Evolutionary conservation across 2,888 invertebrate genomes (phyloP), one percentile per base, ranked within the genome.

Genomic region (Cotesia congregata): DNA sequence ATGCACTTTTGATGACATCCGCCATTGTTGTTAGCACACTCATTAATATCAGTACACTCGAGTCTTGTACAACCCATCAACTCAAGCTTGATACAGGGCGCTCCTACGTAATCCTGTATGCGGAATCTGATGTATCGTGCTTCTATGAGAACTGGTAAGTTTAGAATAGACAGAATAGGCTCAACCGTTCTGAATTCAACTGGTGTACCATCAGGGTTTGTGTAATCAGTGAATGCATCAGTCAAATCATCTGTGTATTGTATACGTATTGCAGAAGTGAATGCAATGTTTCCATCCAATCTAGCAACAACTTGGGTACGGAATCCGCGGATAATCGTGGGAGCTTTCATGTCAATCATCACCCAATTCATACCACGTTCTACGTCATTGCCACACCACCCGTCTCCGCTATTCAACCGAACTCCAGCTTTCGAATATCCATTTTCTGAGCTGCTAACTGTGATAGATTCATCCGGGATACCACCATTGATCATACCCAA

Each of bases 1-100:
- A 96, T 92, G 90, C 97, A 98, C 90, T 97, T 97, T 85, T 97
- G 97, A 85, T 97, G 96, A 89, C 97, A 98, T 15, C 97, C 97
- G 12, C 97, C 97, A 85, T 97, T 97, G 82, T 94, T 94, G 41
- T 92, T 92, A 67, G 93, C 92, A 86, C 97, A 98, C 88, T 98
- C 97, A 85, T 98, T 97, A 67, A 96, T 92, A 86, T 98, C 97
- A 15, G 93, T 91, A 87, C 97, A 98, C 86, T 97, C 97, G 82
- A 97, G 91, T 82, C 97, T 92, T 0, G 96, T 95, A 86, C 97
- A 97, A 17, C 97, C 97, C 96, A 97, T 97, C 60, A 97, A 92
- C 91, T 97, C 97, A 77, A 97, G 90, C 88, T 96, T 95, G 78
- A 97, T 90, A 86, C 97, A 98, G 0, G 97, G 97, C 0, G 97